Percentiles rank a stretch among this genome's conserved stretches.
These are phyloP conservation scores for Riparia riparia DNA, from an alignment of 2,113 vertebrate genomes.

Conservation along the genomic window DNA sequence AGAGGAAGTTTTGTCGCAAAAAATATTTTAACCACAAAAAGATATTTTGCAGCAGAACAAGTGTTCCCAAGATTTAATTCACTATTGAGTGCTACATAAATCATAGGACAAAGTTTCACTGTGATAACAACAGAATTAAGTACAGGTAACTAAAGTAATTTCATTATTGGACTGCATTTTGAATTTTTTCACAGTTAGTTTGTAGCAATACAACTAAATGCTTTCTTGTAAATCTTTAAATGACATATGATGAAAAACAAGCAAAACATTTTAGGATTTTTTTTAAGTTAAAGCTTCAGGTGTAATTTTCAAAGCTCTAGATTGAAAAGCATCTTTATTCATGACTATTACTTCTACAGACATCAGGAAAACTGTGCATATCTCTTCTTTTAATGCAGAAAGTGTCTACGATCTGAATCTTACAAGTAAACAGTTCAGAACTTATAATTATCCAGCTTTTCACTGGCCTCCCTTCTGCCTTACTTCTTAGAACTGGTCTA, in stretches of 20 bases:
- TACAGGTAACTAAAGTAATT: conserved; percentile 29
- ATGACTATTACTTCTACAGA: neutral
- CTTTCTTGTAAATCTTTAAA: neutral
- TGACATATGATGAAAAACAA: neutral
- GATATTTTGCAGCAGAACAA: conserved; percentile 33
- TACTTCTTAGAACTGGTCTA: neutral
- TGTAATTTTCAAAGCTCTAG: neutral
- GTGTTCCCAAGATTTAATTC: conserved; percentile 51
- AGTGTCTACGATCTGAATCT: neutral
- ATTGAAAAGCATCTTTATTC: neutral
- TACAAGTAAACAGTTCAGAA: neutral
- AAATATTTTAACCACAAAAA: conserved; percentile 20
- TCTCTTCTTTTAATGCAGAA: neutral
- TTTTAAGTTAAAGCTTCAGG: neutral
- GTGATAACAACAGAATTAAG: conserved; percentile 41
- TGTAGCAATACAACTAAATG: neutral
- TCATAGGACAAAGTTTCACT: neutral
- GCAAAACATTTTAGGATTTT: neutral
- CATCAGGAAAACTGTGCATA: neutral
- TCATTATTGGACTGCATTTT: conserved; percentile 1
- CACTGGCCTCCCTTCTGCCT: neutral
- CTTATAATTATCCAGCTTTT: neutral
- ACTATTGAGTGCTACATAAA: neutral
- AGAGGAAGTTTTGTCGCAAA: conserved; percentile 18
- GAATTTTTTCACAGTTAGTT: neutral